Evolutionary conservation across 2,888 invertebrate species (phyloP).

Genomic region (Lordiphosa andalusiaca): DNA sequence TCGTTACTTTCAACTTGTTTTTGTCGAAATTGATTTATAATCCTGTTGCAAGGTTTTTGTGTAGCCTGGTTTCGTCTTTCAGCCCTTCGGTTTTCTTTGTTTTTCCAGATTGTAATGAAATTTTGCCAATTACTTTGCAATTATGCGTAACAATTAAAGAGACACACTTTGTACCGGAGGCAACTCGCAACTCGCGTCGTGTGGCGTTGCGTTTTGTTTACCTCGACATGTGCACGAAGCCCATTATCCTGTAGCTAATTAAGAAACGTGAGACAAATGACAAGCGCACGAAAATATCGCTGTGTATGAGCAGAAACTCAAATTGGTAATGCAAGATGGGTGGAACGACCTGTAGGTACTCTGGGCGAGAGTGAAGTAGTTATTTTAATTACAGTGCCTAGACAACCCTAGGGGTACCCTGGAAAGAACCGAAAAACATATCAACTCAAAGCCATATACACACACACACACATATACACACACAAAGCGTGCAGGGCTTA

Average conservation of each 20-base stretch:
- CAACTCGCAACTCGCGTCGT: conserved; percentile 8
- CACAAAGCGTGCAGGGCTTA: conserved; percentile 25
- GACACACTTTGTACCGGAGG: conserved; percentile 33
- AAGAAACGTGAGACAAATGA: conserved; percentile 76
- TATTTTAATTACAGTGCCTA: too few relatives aligned
- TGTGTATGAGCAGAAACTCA: conserved; percentile 32
- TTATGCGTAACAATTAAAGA: conserved; percentile 60
- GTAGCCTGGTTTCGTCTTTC: conserved; percentile 30
- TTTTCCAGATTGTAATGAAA: conserved; percentile 52
- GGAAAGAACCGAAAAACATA: not conserved
- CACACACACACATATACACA: conserved; percentile 11
- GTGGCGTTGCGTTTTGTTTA: conserved; percentile 34
- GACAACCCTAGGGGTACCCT: too few relatives aligned
- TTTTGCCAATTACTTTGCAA: conserved; percentile 68
- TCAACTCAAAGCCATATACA: not conserved
- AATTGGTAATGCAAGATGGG: conserved; percentile 1
- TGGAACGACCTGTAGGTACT: not conserved
- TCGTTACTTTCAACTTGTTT: conserved; percentile 56
- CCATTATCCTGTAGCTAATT: conserved; percentile 69
- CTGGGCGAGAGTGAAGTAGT: too few relatives aligned
- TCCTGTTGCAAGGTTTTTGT: conserved; percentile 41
- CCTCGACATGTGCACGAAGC: conserved; percentile 54
- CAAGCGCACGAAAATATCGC: conserved; percentile 57
- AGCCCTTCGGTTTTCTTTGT: conserved; percentile 20
- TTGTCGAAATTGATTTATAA: conserved; percentile 71